Evolutionary conservation across 2,888 invertebrate species (phyloP).

Genomic region (Beris morrisii): DNA sequence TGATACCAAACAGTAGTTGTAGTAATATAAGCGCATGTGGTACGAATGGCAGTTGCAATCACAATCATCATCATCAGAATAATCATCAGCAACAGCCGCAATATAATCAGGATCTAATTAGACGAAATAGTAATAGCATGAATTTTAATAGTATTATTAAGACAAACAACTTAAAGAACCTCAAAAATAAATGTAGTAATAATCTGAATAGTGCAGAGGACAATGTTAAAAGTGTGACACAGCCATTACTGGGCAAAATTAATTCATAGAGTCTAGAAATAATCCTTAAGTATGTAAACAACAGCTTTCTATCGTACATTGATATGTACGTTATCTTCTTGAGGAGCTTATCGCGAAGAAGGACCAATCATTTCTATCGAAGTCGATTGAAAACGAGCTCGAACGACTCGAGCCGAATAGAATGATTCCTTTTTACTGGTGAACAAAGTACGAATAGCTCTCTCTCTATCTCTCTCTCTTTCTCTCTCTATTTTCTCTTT

Average conservation of each 20-base stretch:
- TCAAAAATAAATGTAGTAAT: conserved; percentile 44
- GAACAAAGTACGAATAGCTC: too few species aligned
- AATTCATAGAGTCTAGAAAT: conserved; percentile 34
- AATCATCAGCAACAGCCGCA: conserved; percentile 7
- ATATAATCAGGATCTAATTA: conserved; percentile 32
- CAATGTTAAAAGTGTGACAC: conserved; percentile 46
- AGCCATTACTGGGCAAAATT: conserved; percentile 50
- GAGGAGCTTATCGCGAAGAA: too few species aligned
- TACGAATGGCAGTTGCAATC: conserved; percentile 27
- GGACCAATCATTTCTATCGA: too few species aligned
- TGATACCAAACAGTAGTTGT: conserved; percentile 35
- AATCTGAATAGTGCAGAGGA: conserved; percentile 40
- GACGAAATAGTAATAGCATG: conserved; percentile 40
- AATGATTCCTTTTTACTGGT: too few species aligned
- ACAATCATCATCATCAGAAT: conserved; percentile 22
- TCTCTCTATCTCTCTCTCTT: too few species aligned
- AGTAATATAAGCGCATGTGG: conserved; percentile 32
- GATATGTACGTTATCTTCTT: too few species aligned
- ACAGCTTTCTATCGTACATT: too few species aligned
- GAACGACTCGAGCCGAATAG: too few species aligned
- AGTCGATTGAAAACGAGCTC: too few species aligned
- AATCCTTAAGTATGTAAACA: too few species aligned
- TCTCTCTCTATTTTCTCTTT: too few species aligned
- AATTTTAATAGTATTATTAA: conserved; percentile 47
- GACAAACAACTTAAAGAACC: conserved; percentile 50